A percentile compares a stretch with the other conserved stretches of the same genome.
Evolutionary conservation across 2,888 invertebrate species (phyloP).

Genomic region (Coleophora flavipennella): DNA sequence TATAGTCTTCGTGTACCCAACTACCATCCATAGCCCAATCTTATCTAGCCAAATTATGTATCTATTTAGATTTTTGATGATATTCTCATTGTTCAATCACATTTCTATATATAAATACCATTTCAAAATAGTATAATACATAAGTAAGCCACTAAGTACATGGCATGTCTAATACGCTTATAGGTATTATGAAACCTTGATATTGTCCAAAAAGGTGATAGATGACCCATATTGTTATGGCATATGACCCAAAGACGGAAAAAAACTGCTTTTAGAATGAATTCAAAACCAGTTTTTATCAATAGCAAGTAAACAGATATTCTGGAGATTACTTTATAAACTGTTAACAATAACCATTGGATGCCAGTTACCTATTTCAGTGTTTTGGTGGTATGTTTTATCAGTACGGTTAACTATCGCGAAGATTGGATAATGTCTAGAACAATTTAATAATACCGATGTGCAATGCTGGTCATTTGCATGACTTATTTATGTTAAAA

Average conservation of each 20-base stretch:
- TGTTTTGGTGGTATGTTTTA: slow-evolving; percentile 50
- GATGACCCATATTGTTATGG: background rate
- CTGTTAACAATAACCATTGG: slow-evolving; percentile 23
- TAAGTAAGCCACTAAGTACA: background rate
- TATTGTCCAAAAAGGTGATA: slow-evolving; percentile 4
- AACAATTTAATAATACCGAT: slow-evolving; percentile 63
- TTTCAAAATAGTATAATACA: slow-evolving; percentile 1
- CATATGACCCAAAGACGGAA: slow-evolving; percentile 2
- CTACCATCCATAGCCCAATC: slow-evolving; percentile 20
- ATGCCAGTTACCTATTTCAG: slow-evolving; percentile 48
- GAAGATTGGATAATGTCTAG: slow-evolving; percentile 66
- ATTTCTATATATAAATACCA: slow-evolving; percentile 27
- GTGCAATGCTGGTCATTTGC: slow-evolving; percentile 72
- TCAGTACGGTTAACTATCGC: slow-evolving; percentile 60
- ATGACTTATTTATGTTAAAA: slow-evolving; percentile 68
- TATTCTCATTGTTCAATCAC: slow-evolving; percentile 39
- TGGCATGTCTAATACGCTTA: slow-evolving; percentile 3
- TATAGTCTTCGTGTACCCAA: slow-evolving; percentile 22
- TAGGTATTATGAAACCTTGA: slow-evolving; percentile 2
- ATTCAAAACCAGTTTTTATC: slow-evolving; percentile 1
- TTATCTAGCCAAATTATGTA: slow-evolving; percentile 33
- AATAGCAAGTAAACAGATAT: slow-evolving; percentile 22
- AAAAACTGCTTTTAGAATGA: no score
- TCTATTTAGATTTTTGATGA: slow-evolving; percentile 35
- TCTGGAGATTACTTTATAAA: slow-evolving; percentile 25